phyloP scores from a whole-genome alignment of 2,113 vertebrate genomes.

The Diphyllodes magnificus region DNA sequence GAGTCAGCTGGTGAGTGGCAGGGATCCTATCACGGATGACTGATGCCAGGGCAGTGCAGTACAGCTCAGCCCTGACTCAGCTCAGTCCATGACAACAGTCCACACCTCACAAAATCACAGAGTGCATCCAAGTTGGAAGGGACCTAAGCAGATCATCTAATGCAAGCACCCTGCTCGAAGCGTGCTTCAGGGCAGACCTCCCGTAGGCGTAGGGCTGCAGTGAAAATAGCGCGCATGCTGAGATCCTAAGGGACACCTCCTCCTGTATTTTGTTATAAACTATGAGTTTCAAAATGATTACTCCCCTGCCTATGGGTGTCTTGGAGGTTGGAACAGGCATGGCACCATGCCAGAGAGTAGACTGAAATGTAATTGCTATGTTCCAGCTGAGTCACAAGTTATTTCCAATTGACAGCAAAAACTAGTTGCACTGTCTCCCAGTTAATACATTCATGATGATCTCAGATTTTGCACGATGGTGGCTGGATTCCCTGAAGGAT shows the following conservation, averaged over 20 bases:
- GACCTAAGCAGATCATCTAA: background rate
- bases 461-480: background rate
- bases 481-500: background rate
- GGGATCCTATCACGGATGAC: rapidly evolving
- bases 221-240: background rate
- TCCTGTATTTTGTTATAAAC: background rate
- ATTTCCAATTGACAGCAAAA: background rate
- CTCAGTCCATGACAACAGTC: background rate
- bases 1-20: background rate
- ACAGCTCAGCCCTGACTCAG: background rate
- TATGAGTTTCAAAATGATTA: background rate
- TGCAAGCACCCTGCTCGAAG: background rate
- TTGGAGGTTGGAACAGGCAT: background rate
- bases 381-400: background rate
- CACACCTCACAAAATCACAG: background rate
- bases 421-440: background rate
- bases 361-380: background rate
- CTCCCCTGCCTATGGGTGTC: background rate
- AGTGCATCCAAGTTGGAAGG: background rate
- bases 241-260: background rate
- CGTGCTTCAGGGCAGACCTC: background rate
- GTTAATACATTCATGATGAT: background rate
- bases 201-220: background rate
- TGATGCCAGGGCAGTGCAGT: background rate
- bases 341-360: background rate